Base-by-base conservation (phyloP, 2,113 vertebrate genomes). In the Agelaius phoeniceus region DNA sequence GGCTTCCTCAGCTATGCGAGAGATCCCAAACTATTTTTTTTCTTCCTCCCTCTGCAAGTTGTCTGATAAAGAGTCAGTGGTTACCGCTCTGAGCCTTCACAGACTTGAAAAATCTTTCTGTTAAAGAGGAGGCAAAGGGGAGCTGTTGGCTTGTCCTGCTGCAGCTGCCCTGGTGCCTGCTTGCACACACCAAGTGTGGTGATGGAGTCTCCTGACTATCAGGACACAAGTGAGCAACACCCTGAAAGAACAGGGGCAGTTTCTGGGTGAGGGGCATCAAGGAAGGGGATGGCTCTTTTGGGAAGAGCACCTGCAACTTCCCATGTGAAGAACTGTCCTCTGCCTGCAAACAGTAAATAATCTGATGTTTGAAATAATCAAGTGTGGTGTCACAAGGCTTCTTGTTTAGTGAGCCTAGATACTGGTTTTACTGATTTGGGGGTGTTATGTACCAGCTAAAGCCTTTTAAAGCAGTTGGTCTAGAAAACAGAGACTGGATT, bases 161-260 rank as follows among this genome's bases (percentile, higher is more conserved):
- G 72, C 54, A 59, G 76, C 76, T 68, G 35, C 10, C 27, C 21
- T 23, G 75, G 14, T 4, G 1, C 41, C 24, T 62, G 69, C 43
- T 58, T 2, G 1, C 31, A 13, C 24, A 3, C 22, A 1, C 9
- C 1, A 31, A 43, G 31, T 4, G 22, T 33, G 49, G 31, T 27
- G 57, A 24, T 6, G 9, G 55, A 41, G 15, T 6, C 8, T 74
- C 27, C 23, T 0, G 0, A 7, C 52, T 49, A 71, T 30, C 24
- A 16, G 44, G 28, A 8, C 0, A 0, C 27, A 28, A 23, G n/a
- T 18, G 65, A 83, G 2, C 9, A 57, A 5, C 46, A 51, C 51
- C 20, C 43, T 28, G 16, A 48, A 68, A 46, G 15, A 48, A 22
- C 1, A 0, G 28, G 28, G 12, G 0, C 1, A 43, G 48, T 69